Base-by-base conservation (phyloP, 2,888 invertebrate species). In the Pogonocherus hispidulus region DNA sequence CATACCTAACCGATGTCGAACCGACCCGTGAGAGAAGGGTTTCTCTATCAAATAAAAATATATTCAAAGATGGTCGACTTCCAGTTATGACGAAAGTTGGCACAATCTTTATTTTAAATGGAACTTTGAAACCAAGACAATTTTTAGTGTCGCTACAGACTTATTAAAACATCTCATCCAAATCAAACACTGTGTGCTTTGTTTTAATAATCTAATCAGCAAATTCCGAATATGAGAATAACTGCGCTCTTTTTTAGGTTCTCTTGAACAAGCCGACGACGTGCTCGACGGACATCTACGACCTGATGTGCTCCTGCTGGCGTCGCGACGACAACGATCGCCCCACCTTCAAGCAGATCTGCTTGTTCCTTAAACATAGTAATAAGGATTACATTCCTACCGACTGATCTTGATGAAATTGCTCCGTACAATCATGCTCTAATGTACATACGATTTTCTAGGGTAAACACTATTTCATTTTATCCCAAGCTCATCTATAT, bases 251-350 rank as follows among this genome's bases (percentile, higher is more conserved):
- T 27, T 81, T 80, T 63, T 87, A 90, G 87, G 89, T 90, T 72
- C 71, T 84, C n/a, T 73, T 85, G 66, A 93, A 93, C 76, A 90
- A 92, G 78, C 94, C 94, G 46, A 89, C 90, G 59, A 90, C 93
- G 70, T 94, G 94, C 84, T 92, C 94, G 11, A 87, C 90, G 16
- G 91, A 92, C 77, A 90, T 94, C 54, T 94, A 94, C 86, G 90
- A 91, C 74, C 86, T 94, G 73, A 91, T 94, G 92, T 89, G 90
- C 80, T 90, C 90, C 78, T 94, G 91, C 80, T 91, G 90, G 90
- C 87, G 87, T 77, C 84, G 90, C 76, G 90, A 90, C 80, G 90
- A 90, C 76, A 83, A 85, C 37, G 84, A 87, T 59, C 84, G 91
- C 75, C 90, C 90, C 46, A 88, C 88, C 16, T 90, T 91, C 82